phyloP scores from a whole-genome alignment of 2,797 vertebrate genomes.

The Mormyrops boulengeri region DNA sequence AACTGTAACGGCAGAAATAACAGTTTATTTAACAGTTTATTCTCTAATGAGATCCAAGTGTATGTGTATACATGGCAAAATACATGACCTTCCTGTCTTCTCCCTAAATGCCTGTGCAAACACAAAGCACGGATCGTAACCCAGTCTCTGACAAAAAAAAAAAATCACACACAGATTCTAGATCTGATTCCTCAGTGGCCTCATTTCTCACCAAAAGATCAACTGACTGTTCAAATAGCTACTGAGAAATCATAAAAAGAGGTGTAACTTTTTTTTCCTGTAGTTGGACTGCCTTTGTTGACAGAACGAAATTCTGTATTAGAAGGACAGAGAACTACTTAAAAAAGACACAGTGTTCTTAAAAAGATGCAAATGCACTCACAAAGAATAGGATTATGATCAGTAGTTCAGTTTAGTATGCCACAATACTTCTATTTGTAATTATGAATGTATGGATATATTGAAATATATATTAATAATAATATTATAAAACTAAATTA shows the following conservation, averaged over 20 bases:
- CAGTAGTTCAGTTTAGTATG: conserved; percentile 65
- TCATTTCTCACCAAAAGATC: conserved; percentile 35
- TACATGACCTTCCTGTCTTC: not conserved
- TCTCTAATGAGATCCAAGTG: not conserved
- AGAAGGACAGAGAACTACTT: not conserved
- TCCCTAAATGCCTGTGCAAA: not conserved
- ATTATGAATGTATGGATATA: conserved; percentile 61
- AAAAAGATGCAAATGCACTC: not conserved
- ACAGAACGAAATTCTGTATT: not conserved
- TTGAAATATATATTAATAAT: conserved; percentile 59
- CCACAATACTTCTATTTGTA: conserved; percentile 69
- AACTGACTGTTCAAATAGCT: conserved; percentile 62
- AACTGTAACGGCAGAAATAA: not conserved
- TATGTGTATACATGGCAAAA: not conserved
- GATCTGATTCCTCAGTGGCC: not conserved
- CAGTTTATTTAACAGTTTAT: not conserved
- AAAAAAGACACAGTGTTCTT: not conserved
- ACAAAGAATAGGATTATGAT: conserved; percentile 48
- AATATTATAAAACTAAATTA: conserved; percentile 38
- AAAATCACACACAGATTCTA: not conserved
- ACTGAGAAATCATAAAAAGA: conserved; percentile 71
- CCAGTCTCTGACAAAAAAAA: not conserved
- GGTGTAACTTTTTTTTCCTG: conserved; percentile 47
- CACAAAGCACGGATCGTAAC: not conserved
- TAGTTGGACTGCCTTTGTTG: not conserved